Evolutionary conservation across 2,797 vertebrate species (phyloP).

Genomic region (Hozukius guyotensis): DNA sequence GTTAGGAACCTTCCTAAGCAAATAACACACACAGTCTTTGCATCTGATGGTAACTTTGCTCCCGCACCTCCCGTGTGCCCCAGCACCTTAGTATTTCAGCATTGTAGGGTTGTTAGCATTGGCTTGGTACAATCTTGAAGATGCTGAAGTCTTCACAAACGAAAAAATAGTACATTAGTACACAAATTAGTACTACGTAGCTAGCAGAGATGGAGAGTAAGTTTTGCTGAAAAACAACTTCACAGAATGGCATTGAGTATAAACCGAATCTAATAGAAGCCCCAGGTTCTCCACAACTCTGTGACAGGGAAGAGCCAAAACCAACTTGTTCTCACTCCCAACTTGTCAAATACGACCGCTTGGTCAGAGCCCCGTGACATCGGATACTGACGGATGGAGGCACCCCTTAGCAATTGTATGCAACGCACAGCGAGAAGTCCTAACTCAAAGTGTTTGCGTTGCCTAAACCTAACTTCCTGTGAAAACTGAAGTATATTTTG

Average conservation of each 20-base stretch:
- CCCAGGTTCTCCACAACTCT: neutral
- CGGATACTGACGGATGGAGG: no score
- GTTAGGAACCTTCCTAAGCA: no score
- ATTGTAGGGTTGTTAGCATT: neutral
- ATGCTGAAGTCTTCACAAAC: neutral
- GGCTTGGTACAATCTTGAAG: neutral
- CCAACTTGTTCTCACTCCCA: no score
- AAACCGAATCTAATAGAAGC: neutral
- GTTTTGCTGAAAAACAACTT: neutral
- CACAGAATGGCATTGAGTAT: neutral
- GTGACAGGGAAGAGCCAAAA: neutral
- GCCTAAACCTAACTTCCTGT: neutral
- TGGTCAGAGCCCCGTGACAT: no score
- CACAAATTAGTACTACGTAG: neutral
- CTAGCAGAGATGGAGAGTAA: neutral
- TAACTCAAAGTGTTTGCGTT: neutral
- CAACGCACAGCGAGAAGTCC: no score
- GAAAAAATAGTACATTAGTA: neutral
- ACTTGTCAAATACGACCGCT: rapidly evolving
- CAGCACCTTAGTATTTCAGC: neutral
- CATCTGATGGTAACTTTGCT: no score
- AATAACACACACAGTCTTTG: no score
- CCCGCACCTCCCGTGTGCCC: neutral
- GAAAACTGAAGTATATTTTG: neutral
- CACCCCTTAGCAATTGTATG: no score